phyloP scores from a whole-genome alignment of 2,888 invertebrate genomes.

The Lasioglossum morio region DNA sequence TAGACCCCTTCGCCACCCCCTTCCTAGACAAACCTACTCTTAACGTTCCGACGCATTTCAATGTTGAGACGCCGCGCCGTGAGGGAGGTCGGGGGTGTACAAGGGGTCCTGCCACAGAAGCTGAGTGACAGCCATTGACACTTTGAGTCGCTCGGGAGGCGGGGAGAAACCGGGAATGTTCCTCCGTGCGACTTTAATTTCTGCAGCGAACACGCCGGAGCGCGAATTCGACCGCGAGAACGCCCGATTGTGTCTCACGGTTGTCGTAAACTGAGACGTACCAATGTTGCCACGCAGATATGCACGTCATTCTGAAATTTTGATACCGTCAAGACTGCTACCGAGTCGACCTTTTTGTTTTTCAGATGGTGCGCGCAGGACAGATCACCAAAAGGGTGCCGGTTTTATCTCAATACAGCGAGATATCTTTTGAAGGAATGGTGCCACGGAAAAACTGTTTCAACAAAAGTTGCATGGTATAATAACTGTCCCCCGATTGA shows the following conservation, averaged over 20 bases:
- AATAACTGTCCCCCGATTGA: too few species aligned
- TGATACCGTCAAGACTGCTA: not conserved
- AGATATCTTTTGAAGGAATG: not conserved
- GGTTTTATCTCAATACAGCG: not conserved
- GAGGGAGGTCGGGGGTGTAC: not conserved
- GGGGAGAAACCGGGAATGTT: constrained; percentile 15
- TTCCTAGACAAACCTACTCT: constrained; percentile 48
- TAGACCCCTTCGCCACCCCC: not conserved
- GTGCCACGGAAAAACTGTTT: not conserved
- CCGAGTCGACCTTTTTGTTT: not conserved
- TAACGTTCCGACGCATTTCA: constrained; percentile 65
- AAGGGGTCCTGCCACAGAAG: constrained; percentile 22
- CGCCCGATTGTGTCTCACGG: not conserved
- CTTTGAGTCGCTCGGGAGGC: constrained; percentile 25
- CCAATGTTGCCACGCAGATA: not conserved
- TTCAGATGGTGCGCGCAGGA: not conserved
- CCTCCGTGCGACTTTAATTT: constrained; percentile 31
- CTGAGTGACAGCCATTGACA: constrained; percentile 54
- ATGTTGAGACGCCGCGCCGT: constrained; percentile 53
- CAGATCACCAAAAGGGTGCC: not conserved
- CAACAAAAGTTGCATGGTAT: not conserved
- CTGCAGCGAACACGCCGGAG: not conserved
- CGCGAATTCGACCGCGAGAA: constrained; percentile 13
- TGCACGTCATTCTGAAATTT: not conserved
- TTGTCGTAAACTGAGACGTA: not conserved